These are phyloP conservation scores for Uloborus diversus DNA, from an alignment of 1,140 invertebrate species.

Conservation along the genomic window DNA sequence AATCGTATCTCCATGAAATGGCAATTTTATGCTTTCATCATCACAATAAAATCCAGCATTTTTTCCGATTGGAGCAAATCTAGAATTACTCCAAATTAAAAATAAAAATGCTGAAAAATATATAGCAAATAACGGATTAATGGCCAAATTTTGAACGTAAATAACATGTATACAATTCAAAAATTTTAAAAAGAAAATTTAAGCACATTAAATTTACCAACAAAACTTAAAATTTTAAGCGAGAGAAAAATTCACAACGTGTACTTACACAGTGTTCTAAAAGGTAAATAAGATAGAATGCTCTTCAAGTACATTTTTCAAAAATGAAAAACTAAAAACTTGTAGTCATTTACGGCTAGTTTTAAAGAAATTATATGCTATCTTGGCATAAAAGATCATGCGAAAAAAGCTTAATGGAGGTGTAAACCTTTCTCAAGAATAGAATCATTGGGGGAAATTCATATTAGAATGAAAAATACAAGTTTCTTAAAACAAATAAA, in stretches of 20 bases:
- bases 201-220: neutral
- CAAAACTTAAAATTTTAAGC: neutral
- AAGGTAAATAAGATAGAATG: neutral
- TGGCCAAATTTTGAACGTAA: neutral
- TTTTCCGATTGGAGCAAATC: conserved; percentile 15
- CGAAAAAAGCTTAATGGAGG: too few relatives aligned
- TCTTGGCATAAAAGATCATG: too few relatives aligned
- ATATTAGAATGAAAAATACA: too few relatives aligned
- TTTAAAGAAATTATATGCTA: too few relatives aligned
- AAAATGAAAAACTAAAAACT: too few relatives aligned
- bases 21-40: conserved; percentile 40
- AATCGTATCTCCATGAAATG: conserved; percentile 37
- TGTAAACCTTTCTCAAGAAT: too few relatives aligned
- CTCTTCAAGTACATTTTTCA: neutral
- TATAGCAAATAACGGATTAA: neutral
- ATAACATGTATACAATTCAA: neutral
- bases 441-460: too few relatives aligned
- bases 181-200: neutral
- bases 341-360: too few relatives aligned
- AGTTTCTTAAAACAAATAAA: too few relatives aligned
- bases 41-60: conserved; percentile 43
- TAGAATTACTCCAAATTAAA: conserved; percentile 30
- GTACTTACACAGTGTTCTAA: neutral
- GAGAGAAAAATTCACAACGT: too few relatives aligned
- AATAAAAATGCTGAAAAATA: conserved; percentile 19